Evolutionary conservation across 2,113 vertebrate species (phyloP).

Genomic region (Sturnus vulgaris): DNA sequence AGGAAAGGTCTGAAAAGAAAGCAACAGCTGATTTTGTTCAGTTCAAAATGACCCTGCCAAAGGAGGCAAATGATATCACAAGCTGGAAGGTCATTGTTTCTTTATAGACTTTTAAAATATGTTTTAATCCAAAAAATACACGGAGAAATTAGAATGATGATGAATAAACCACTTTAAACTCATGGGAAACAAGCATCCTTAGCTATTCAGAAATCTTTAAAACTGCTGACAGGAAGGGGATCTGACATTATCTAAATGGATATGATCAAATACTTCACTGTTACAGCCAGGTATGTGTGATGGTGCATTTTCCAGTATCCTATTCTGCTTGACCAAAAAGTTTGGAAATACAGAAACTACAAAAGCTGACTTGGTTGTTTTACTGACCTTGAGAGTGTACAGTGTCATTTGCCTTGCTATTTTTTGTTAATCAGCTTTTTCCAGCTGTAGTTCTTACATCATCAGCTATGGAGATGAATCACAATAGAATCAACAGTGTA

Average conservation of each 20-base stretch:
- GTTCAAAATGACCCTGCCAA: slow-evolving; percentile 56
- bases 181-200: not conserved
- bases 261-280: not conserved
- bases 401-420: not conserved
- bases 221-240: not conserved
- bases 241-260: not conserved
- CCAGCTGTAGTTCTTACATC: not conserved
- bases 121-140: slow-evolving; percentile 31
- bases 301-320: not conserved
- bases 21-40: slow-evolving; percentile 37
- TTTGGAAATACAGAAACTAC: not conserved
- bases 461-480: not conserved
- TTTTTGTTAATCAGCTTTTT: not conserved
- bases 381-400: not conserved
- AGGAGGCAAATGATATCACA: slow-evolving; percentile 45
- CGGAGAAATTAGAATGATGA: not conserved
- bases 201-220: not conserved
- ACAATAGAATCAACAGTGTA: not conserved
- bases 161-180: not conserved
- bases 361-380: not conserved
- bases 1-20: slow-evolving; percentile 2
- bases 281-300: not conserved
- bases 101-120: slow-evolving; percentile 2
- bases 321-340: not conserved
- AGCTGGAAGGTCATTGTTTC: slow-evolving; percentile 33